These are phyloP conservation scores for Agonopterix heracliana DNA, from an alignment of 2,888 invertebrate species.

Conservation along the genomic window DNA sequence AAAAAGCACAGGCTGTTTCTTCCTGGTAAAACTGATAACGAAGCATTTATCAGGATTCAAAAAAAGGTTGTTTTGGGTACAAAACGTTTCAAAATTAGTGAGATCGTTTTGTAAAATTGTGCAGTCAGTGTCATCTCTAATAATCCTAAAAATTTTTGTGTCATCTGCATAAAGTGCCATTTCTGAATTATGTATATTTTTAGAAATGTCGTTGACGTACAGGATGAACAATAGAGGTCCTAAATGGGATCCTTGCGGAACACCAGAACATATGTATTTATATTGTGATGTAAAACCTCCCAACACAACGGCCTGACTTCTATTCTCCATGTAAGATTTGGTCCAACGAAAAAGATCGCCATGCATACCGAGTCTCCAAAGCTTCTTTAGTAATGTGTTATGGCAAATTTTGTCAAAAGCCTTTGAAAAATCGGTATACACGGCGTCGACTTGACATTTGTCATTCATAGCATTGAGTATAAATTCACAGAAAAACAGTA, in stretches of 20 bases:
- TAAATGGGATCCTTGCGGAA: neutral
- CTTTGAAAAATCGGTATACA: neutral
- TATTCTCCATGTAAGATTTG: neutral
- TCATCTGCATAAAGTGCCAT: neutral
- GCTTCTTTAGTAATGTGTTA: neutral
- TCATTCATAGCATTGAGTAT: neutral
- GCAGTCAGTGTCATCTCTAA: neutral
- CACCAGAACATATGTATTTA: neutral
- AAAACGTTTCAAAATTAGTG: neutral
- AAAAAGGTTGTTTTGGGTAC: neutral
- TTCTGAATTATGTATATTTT: neutral
- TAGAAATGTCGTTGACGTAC: slow-evolving; percentile 1
- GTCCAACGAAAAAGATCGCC: neutral
- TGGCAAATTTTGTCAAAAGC: neutral
- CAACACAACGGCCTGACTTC: neutral
- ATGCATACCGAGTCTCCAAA: neutral
- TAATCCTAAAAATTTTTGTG: neutral
- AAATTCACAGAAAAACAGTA: slow-evolving; percentile 5
- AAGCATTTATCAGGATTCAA: neutral
- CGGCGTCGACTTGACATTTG: neutral
- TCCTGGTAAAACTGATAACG: too few relatives aligned
- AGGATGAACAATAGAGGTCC: neutral
- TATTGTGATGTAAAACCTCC: neutral
- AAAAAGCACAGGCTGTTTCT: too few relatives aligned
- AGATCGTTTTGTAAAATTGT: neutral